phyloP scores from a whole-genome alignment of 2,797 vertebrate genomes.

The Tympanoctomys barrerae region DNA sequence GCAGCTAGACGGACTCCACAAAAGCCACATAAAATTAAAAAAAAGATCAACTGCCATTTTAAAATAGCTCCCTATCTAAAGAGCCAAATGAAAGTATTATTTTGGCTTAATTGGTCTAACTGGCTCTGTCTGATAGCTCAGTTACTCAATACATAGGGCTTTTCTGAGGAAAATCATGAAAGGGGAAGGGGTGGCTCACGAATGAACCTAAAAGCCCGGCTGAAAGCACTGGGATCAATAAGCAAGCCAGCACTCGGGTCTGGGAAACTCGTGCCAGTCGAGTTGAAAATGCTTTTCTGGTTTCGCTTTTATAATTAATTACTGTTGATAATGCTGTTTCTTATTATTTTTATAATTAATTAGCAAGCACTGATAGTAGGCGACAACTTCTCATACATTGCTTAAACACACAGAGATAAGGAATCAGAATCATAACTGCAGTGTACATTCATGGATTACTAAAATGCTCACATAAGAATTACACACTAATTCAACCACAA shows the following conservation, averaged over 20 bases:
- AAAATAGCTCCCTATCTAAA: constrained; percentile 68
- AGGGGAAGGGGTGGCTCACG: neutral
- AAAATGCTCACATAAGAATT: constrained; percentile 81
- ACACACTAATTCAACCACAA: constrained; percentile 83
- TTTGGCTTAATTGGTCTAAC: constrained; percentile 75
- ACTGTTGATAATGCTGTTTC: constrained; percentile 62
- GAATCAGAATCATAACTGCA: constrained; percentile 61
- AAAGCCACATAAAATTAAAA: constrained; percentile 36
- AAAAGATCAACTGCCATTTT: constrained; percentile 40
- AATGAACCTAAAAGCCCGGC: constrained; percentile 53
- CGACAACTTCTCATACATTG: constrained; percentile 51
- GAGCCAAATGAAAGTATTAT: constrained; percentile 66
- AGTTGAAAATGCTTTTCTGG: constrained; percentile 46
- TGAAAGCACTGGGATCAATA: constrained; percentile 56
- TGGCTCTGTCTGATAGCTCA: constrained; percentile 31
- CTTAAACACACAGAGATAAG: constrained; percentile 63
- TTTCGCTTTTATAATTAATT: constrained; percentile 76
- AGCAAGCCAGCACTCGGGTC: constrained; percentile 15
- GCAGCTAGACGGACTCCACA: neutral
- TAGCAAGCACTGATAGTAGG: constrained; percentile 23
- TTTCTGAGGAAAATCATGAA: constrained; percentile 21
- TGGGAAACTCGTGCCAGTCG: constrained; percentile 46
- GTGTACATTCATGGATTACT: constrained; percentile 71
- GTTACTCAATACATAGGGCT: constrained; percentile 67
- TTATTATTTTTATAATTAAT: constrained; percentile 81